These are phyloP conservation scores for Dynastes tityus DNA, from an alignment of 2,888 invertebrate species.

Conservation along the genomic window DNA sequence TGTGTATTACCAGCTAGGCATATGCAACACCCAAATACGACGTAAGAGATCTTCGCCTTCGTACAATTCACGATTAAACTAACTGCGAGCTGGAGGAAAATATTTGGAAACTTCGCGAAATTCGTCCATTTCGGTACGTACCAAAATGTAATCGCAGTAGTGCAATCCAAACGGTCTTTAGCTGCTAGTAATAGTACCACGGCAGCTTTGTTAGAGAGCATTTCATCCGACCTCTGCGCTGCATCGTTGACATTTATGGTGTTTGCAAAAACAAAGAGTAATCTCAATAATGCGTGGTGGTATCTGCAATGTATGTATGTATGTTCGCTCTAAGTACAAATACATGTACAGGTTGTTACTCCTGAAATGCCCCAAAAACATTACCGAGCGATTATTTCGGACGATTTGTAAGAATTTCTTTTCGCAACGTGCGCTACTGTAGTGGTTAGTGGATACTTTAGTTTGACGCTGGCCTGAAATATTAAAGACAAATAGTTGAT, in stretches of 20 bases:
- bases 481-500: too few species aligned
- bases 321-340: background rate
- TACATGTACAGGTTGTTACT: too few species aligned
- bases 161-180: background rate
- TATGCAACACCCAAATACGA: too few species aligned
- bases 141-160: constrained; percentile 5
- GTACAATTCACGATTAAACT: background rate
- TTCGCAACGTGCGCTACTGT: too few species aligned
- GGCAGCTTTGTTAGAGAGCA: background rate
- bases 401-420: too few species aligned
- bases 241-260: constrained; percentile 16
- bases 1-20: too few species aligned
- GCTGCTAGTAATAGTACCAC: background rate
- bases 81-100: constrained; percentile 6
- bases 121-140: constrained; percentile 5
- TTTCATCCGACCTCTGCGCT: constrained; percentile 29
- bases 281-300: constrained; percentile 30
- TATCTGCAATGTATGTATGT: constrained; percentile 14
- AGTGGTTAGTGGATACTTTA: too few species aligned
- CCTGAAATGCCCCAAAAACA: too few species aligned
- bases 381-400: too few species aligned
- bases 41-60: background rate
- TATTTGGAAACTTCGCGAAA: constrained; percentile 12
- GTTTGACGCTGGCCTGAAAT: too few species aligned
- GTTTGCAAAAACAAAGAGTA: constrained; percentile 35